phyloP scores from a whole-genome alignment of 2,797 vertebrate species.

The Molossus alvarezi region DNA sequence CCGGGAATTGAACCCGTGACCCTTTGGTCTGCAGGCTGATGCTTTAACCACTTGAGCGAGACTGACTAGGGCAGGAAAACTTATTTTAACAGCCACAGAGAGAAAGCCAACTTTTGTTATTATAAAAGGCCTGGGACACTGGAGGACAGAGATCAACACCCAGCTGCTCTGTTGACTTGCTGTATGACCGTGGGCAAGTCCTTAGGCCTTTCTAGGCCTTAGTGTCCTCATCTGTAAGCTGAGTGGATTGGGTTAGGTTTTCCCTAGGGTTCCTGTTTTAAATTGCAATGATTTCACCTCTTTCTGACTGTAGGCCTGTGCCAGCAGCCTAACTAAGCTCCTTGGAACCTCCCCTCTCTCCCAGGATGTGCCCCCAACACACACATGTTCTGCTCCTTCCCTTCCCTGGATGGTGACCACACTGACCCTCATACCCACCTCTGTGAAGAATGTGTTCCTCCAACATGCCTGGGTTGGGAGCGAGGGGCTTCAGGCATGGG shows the following conservation, averaged over 20 bases:
- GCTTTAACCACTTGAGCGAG: too few relatives aligned
- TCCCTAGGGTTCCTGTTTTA: neutral
- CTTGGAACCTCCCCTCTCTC: neutral
- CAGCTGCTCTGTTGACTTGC: neutral
- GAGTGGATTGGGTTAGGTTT: neutral
- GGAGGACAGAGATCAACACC: neutral
- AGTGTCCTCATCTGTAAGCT: neutral
- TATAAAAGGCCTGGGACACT: neutral
- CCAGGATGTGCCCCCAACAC: neutral
- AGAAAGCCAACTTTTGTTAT: neutral
- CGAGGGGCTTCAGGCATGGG: neutral
- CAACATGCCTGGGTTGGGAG: neutral
- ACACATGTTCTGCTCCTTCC: too few relatives aligned
- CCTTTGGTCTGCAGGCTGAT: too few relatives aligned
- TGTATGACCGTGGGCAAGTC: neutral
- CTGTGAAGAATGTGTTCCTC: neutral
- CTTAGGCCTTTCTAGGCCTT: neutral
- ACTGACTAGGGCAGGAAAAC: neutral
- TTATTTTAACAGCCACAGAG: neutral
- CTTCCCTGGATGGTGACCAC: neutral
- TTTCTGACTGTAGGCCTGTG: neutral
- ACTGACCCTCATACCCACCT: neutral
- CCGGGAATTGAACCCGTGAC: too few relatives aligned
- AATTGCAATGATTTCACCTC: neutral
- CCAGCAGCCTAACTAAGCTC: neutral